phyloP scores from a whole-genome alignment of 2,797 vertebrate species.

The Bufotes viridis region DNA sequence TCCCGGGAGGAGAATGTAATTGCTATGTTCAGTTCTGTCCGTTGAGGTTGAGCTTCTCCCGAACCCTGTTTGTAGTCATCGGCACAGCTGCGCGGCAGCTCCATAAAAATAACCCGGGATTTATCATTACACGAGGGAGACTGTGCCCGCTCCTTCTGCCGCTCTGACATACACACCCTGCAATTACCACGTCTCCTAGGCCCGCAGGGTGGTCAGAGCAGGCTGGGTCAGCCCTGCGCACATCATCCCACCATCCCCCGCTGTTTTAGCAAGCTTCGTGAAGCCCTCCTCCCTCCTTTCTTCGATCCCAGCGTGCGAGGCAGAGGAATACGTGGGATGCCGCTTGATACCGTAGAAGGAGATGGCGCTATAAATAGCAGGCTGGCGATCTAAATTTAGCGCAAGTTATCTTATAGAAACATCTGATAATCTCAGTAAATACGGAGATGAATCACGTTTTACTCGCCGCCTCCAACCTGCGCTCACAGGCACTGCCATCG shows the following conservation, averaged over 20 bases:
- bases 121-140: conserved; percentile 45
- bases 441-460: conserved; percentile 13
- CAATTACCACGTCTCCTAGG: conserved; percentile 37
- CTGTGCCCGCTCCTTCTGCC: conserved; percentile 1
- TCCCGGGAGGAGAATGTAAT: background rate
- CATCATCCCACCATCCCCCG: conserved; percentile 2
- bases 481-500: background rate
- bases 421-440: conserved; percentile 45
- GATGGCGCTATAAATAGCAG: conserved; percentile 46
- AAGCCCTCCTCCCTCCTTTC: background rate
- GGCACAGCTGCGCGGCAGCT: conserved; percentile 33
- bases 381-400: conserved; percentile 39
- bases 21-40: conserved; percentile 24
- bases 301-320: conserved; percentile 11
- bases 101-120: conserved; percentile 29
- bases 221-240: conserved; percentile 14
- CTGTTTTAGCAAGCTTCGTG: background rate
- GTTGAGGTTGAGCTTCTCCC: conserved; percentile 5
- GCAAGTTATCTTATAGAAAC: conserved; percentile 46
- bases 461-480: background rate
- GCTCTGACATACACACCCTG: conserved; percentile 41
- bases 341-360: conserved; percentile 44
- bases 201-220: conserved; percentile 1
- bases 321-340: conserved; percentile 36
- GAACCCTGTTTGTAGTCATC: background rate